These are phyloP conservation scores for Myrmecobius fasciatus DNA, from an alignment of 2,113 vertebrate genomes.

Conservation along the genomic window DNA sequence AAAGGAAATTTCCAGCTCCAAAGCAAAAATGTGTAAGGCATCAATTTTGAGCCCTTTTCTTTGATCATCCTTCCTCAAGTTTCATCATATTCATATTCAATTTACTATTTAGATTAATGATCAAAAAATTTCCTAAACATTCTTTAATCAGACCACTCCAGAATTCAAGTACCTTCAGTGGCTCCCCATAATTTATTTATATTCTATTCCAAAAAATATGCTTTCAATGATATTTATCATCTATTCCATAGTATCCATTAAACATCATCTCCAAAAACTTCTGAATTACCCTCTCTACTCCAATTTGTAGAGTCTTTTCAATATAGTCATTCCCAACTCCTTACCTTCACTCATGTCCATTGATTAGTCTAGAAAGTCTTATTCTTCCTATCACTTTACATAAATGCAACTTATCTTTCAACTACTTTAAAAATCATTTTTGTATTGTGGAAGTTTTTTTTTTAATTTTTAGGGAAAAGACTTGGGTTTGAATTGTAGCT, in stretches of 20 bases:
- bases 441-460: not conserved
- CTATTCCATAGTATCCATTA: not conserved
- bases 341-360: not conserved
- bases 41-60: not conserved
- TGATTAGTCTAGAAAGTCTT: not conserved
- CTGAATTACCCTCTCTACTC: not conserved
- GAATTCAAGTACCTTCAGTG: not conserved
- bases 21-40: not conserved
- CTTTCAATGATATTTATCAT: not conserved
- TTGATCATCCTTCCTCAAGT: not conserved
- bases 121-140: not conserved
- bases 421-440: not conserved
- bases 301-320: not conserved
- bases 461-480: too few species aligned
- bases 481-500: too few species aligned
- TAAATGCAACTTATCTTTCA: not conserved
- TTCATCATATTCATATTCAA: conserved; percentile 23
- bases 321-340: not conserved
- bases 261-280: not conserved
- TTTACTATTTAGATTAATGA: not conserved
- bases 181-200: not conserved
- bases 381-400: not conserved
- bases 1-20: not conserved
- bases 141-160: not conserved
- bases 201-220: not conserved